Evolutionary conservation across 1,140 invertebrate genomes (phyloP).

Genomic region (Drosophila rhopaloa): DNA sequence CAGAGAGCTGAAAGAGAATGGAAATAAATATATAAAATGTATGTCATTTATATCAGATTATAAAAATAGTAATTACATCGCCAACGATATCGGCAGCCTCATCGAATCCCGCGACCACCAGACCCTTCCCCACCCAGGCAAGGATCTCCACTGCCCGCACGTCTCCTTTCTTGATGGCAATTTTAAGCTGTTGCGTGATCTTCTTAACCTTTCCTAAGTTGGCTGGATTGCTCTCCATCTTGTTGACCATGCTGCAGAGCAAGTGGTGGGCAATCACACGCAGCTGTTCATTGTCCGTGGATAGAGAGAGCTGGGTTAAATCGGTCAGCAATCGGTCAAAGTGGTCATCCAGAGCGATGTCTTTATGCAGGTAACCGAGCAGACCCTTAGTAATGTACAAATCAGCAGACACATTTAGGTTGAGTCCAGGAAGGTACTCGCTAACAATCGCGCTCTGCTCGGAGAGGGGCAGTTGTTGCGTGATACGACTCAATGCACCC

Average conservation of each 20-base stretch:
- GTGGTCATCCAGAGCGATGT: constrained; percentile 75
- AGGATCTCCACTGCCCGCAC: constrained; percentile 70
- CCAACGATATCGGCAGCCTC: constrained; percentile 73
- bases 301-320: constrained; percentile 69
- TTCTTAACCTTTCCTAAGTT: constrained; percentile 59
- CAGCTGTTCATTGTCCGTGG: constrained; percentile 58
- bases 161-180: constrained; percentile 68
- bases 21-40: not conserved
- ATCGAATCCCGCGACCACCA: constrained; percentile 71
- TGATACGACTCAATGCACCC: constrained; percentile 60
- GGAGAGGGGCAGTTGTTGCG: constrained; percentile 62
- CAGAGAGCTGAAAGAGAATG: constrained; percentile 56
- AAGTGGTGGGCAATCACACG: constrained; percentile 69
- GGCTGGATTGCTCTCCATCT: constrained; percentile 53
- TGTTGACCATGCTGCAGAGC: constrained; percentile 81
- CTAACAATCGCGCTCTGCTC: constrained; percentile 76
- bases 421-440: constrained; percentile 67
- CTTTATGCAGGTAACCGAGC: constrained; percentile 69
- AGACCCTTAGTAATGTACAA: constrained; percentile 77
- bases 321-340: constrained; percentile 76
- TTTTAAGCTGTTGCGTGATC: constrained; percentile 49
- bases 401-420: constrained; percentile 63
- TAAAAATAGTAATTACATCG: constrained; percentile 54
- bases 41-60: no score
- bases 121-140: constrained; percentile 77